phyloP scores from a whole-genome alignment of 2,113 vertebrate species.

The Heliornis fulica region DNA sequence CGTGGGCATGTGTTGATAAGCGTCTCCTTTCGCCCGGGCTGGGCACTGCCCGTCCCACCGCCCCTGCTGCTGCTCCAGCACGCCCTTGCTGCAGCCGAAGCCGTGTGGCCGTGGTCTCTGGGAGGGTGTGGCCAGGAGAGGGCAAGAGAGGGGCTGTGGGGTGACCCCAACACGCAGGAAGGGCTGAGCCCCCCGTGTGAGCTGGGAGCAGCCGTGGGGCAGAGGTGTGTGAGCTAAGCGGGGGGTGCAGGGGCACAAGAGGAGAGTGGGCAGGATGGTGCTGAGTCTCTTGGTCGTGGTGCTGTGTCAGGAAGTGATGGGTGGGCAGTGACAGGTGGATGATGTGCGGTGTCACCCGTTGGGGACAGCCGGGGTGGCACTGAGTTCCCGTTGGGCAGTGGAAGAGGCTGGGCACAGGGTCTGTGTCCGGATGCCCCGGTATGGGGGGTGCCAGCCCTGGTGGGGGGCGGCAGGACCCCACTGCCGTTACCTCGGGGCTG shows the following conservation, averaged over 20 bases:
- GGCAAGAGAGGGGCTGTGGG: too few species aligned
- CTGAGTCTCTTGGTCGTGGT: accelerated
- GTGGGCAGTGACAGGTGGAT: neutral
- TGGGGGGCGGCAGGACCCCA: neutral
- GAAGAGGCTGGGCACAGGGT: neutral
- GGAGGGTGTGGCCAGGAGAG: too few species aligned
- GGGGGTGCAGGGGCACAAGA: neutral
- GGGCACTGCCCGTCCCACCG: neutral
- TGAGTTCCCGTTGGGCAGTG: neutral
- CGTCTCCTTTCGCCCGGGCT: neutral
- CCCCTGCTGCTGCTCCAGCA: too few species aligned
- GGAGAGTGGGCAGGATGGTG: accelerated
- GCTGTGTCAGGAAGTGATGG: neutral
- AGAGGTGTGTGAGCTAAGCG: accelerated
- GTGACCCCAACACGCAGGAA: too few species aligned
- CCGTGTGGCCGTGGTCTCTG: too few species aligned
- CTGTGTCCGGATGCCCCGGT: accelerated
- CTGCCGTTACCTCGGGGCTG: neutral
- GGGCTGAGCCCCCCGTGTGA: neutral
- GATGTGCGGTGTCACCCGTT: neutral
- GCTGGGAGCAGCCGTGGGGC: accelerated
- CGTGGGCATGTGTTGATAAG: neutral
- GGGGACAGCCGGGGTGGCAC: neutral
- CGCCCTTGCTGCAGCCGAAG: too few species aligned
- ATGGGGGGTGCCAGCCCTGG: neutral